Percentiles rank a stretch among this genome's conserved stretches.
phyloP scores from a whole-genome alignment of 2,113 vertebrate species.

The Elgaria multicarinata region DNA sequence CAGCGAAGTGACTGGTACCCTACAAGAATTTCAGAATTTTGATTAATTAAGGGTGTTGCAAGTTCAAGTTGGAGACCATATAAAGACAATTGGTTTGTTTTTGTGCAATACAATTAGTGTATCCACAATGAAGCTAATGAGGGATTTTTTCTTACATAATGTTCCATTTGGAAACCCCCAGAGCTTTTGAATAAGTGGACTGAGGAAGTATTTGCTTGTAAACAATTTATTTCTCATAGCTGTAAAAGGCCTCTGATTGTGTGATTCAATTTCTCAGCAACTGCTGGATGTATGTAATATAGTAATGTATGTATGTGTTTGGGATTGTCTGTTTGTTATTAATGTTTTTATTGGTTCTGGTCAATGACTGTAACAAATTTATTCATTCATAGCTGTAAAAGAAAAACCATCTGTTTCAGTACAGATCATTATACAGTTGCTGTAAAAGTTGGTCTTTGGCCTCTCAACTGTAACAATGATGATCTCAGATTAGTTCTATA shows the following conservation, averaged over 20 bases:
- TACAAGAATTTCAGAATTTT: no score
- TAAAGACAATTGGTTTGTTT: background rate
- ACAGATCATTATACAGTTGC: background rate
- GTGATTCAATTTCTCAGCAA: no score
- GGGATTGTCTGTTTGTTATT: no score
- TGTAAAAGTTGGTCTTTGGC: background rate
- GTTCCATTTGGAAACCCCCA: background rate
- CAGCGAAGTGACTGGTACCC: no score
- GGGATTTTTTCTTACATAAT: background rate
- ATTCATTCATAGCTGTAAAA: background rate
- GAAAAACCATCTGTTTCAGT: background rate
- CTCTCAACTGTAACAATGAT: background rate
- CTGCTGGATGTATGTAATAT: no score
- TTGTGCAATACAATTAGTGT: background rate
- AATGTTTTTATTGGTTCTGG: no score
- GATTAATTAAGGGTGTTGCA: background rate
- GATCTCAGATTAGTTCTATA: background rate
- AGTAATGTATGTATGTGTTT: no score
- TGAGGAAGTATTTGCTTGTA: background rate
- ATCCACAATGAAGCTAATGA: background rate
- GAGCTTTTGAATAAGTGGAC: background rate
- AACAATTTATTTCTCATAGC: background rate
- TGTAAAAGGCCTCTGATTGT: no score
- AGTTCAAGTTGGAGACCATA: no score
- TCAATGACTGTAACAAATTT: no score